A percentile compares a stretch with the other conserved stretches of the same genome.
These are phyloP conservation scores for Trachelus tabidus DNA, from an alignment of 2,888 invertebrate genomes.

Conservation along the genomic window DNA sequence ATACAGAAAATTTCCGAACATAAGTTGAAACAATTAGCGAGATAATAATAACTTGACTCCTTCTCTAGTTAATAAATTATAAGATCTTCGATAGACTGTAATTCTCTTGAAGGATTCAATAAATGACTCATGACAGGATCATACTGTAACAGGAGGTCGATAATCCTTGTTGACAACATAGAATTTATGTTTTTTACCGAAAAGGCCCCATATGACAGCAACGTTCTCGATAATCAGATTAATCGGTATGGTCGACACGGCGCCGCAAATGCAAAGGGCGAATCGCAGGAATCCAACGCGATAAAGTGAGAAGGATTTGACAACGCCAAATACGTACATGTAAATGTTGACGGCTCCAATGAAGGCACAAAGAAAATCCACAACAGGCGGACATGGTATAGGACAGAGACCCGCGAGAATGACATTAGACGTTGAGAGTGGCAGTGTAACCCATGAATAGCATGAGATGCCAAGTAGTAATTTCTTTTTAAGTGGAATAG, in stretches of 20 bases:
- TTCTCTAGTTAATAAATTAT: background rate
- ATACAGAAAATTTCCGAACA: background rate
- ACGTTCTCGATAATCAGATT: conserved; percentile 95
- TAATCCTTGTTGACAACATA: conserved; percentile 96
- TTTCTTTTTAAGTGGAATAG: conserved; percentile 83
- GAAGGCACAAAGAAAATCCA: conserved; percentile 90
- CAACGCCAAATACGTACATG: conserved; percentile 98
- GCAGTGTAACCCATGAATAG: conserved; percentile 97
- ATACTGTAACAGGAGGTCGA: conserved; percentile 70
- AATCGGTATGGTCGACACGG: conserved; percentile 90
- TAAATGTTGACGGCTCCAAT: conserved; percentile 95
- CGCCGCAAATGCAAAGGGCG: conserved; percentile 83
- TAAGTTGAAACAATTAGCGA: background rate
- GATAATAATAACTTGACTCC: background rate
- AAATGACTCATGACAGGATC: background rate
- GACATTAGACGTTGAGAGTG: conserved; percentile 90
- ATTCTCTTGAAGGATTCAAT: too few relatives aligned
- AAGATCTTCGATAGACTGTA: background rate
- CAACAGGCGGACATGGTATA: conserved; percentile 83
- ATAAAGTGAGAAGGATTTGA: conserved; percentile 92
- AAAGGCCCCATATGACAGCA: conserved; percentile 93
- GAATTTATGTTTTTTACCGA: conserved; percentile 96
- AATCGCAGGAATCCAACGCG: conserved; percentile 86
- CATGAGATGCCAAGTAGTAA: conserved; percentile 87
- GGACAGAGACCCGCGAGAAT: conserved; percentile 87